Evolutionary conservation across 2,888 invertebrate genomes (phyloP).

Genomic region (Odontomyia ornata): DNA sequence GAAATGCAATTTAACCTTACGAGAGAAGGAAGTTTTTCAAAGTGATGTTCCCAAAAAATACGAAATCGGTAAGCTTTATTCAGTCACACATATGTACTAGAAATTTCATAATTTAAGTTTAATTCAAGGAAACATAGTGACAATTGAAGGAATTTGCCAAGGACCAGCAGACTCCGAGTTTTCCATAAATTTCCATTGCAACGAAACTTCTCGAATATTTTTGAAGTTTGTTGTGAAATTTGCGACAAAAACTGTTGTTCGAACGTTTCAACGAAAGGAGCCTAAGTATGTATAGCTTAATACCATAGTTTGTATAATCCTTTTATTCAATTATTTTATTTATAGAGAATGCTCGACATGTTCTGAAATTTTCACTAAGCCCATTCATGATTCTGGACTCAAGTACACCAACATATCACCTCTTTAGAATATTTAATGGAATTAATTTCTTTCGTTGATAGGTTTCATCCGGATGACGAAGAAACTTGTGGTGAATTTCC

Average conservation of each 20-base stretch:
- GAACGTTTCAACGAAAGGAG: constrained; percentile 60
- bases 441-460: constrained; percentile 48
- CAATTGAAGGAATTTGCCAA: constrained; percentile 62
- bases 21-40: constrained; percentile 61
- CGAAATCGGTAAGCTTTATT: constrained; percentile 56
- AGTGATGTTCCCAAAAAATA: constrained; percentile 62
- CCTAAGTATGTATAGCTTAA: constrained; percentile 55
- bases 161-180: constrained; percentile 61
- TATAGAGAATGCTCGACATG: background rate
- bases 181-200: constrained; percentile 63
- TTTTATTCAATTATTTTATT: constrained; percentile 1
- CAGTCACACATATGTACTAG: background rate
- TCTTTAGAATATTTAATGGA: background rate
- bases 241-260: constrained; percentile 58
- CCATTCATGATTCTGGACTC: background rate
- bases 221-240: constrained; percentile 61
- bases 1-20: constrained; percentile 55
- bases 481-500: constrained; percentile 63
- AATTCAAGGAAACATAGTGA: constrained; percentile 62
- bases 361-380: background rate
- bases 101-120: too few species aligned
- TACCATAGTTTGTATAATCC: background rate
- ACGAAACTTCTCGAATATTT: constrained; percentile 60
- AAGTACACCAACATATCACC: too few species aligned
- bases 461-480: constrained; percentile 60